Percentiles rank a stretch among this genome's conserved stretches.
These are phyloP conservation scores for Anaspis maculata DNA, from an alignment of 2,888 invertebrate species.

Conservation along the genomic window DNA sequence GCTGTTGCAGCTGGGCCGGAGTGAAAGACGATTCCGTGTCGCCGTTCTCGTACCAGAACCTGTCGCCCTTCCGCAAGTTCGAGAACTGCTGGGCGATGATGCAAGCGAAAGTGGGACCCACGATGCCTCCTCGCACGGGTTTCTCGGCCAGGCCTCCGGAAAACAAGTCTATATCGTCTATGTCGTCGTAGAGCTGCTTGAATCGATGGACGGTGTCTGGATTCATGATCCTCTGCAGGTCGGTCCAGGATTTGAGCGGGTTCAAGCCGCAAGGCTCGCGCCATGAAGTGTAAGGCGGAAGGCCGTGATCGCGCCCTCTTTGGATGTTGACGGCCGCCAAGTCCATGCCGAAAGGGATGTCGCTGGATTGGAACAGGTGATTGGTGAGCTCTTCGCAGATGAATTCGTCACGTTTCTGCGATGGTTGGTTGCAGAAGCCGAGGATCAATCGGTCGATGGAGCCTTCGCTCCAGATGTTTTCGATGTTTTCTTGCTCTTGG, in stretches of 20 bases:
- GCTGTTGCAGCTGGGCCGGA: conserved; percentile 64
- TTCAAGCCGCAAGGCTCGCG: conserved; percentile 69
- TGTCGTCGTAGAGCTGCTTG: conserved; percentile 48
- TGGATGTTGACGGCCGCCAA: conserved; percentile 84
- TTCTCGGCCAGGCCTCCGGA: conserved; percentile 76
- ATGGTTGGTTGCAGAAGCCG: conserved; percentile 68
- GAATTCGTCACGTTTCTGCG: conserved; percentile 73
- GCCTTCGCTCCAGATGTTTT: conserved; percentile 65
- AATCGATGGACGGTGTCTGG: conserved; percentile 55
- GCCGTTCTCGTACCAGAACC: conserved; percentile 80
- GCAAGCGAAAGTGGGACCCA: conserved; percentile 83
- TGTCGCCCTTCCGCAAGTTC: conserved; percentile 66
- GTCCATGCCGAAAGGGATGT: conserved; percentile 72
- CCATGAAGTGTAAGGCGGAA: conserved; percentile 73
- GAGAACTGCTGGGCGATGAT: conserved; percentile 81
- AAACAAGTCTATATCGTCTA: conserved; percentile 79
- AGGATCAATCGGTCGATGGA: conserved; percentile 71
- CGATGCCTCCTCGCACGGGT: conserved; percentile 69
- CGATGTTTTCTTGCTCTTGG: conserved; percentile 63
- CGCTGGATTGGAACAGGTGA: conserved; percentile 69
- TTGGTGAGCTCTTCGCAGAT: conserved; percentile 74
- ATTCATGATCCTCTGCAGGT: conserved; percentile 61
- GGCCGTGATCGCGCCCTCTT: conserved; percentile 78
- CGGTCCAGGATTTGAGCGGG: conserved; percentile 58
- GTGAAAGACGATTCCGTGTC: conserved; percentile 67